Evolutionary conservation across 2,888 invertebrate species (phyloP).

Genomic region (Odontothrips loti): DNA sequence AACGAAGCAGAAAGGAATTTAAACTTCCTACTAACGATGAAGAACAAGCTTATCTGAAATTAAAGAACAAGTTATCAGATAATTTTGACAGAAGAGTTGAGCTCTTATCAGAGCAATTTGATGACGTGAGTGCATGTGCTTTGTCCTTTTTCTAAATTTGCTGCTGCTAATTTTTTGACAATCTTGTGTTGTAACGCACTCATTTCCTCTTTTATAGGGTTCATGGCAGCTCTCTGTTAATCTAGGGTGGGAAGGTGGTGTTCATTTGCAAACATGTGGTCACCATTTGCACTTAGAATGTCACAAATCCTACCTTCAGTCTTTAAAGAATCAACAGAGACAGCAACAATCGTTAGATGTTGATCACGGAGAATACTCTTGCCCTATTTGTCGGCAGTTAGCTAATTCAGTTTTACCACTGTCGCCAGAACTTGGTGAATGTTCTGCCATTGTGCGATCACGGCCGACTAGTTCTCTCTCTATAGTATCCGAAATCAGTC

Average conservation of each 20-base stretch:
- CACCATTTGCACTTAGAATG: slow-evolving; percentile 96
- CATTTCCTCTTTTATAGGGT: slow-evolving; percentile 48
- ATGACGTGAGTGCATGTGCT: slow-evolving; percentile 54
- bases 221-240: slow-evolving; percentile 77
- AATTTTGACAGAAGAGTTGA: slow-evolving; percentile 75
- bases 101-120: slow-evolving; percentile 71
- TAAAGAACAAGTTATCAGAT: slow-evolving; percentile 63
- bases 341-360: slow-evolving; percentile 25
- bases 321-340: slow-evolving; percentile 72
- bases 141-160: neutral
- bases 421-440: slow-evolving; percentile 65
- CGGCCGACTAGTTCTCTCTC: slow-evolving; percentile 52
- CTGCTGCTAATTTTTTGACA: slow-evolving; percentile 1
- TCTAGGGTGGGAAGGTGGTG: slow-evolving; percentile 85
- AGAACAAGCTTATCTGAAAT: slow-evolving; percentile 55
- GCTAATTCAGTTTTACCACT: slow-evolving; percentile 86
- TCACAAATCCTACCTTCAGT: slow-evolving; percentile 82
- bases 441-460: slow-evolving; percentile 60
- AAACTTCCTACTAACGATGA: slow-evolving; percentile 61
- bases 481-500: slow-evolving; percentile 49
- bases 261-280: slow-evolving; percentile 92
- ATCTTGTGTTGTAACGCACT: slow-evolving; percentile 28
- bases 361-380: slow-evolving; percentile 79
- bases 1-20: slow-evolving; percentile 56
- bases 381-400: slow-evolving; percentile 90